These are phyloP conservation scores for Alca torda DNA, from an alignment of 2,797 vertebrate species.

Conservation along the genomic window DNA sequence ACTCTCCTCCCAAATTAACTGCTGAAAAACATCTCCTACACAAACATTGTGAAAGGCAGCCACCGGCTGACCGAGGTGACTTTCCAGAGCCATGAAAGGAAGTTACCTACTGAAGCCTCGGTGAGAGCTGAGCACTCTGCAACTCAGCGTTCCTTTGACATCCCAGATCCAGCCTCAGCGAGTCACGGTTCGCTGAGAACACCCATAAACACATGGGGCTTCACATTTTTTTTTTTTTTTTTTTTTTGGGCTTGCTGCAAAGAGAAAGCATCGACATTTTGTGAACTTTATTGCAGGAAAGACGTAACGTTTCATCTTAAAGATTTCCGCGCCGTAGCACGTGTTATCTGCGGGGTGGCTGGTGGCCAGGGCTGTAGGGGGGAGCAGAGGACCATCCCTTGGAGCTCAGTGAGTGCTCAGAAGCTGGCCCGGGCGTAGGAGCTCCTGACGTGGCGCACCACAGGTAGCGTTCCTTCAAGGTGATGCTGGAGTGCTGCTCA, in stretches of 20 bases:
- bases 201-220: not conserved
- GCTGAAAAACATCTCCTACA: not conserved
- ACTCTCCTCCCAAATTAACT: not conserved
- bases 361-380: not conserved
- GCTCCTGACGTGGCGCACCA: not conserved
- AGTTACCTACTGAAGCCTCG: not conserved
- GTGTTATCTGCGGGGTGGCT: not conserved
- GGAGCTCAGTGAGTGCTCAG: not conserved
- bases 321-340: not conserved
- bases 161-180: not conserved
- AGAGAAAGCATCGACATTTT: not conserved
- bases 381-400: not conserved
- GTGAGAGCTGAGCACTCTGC: not conserved
- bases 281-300: constrained; percentile 18
- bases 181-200: not conserved
- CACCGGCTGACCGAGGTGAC: rapidly evolving
- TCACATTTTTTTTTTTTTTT: not conserved
- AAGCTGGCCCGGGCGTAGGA: not conserved
- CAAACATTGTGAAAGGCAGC: not conserved
- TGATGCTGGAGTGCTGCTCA: not conserved
- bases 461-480: not conserved
- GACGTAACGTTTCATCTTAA: not conserved
- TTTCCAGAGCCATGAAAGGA: not conserved
- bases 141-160: not conserved
- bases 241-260: not conserved